Conservation (phyloP, 2,113 vertebrate genomes). For the Capreolus pygargus region DNA sequence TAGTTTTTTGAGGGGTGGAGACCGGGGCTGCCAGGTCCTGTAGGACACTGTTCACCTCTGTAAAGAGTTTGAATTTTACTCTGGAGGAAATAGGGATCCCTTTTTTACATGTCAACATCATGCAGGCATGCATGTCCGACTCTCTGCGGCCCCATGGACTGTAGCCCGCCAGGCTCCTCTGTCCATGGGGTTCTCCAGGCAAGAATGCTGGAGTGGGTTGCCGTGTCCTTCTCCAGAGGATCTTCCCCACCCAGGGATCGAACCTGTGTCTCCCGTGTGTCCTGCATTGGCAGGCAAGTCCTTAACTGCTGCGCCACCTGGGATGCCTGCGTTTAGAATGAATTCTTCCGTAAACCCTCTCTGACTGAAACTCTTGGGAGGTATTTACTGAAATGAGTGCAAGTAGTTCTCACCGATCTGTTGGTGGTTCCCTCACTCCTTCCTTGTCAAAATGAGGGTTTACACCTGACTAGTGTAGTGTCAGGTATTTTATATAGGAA, state of each 20-base stretch:
- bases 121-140: fast-evolving
- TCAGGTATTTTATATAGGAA: background rate
- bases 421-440: background rate
- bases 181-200: background rate
- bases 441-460: background rate
- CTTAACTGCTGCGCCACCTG: background rate
- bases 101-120: background rate
- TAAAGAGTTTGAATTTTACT: background rate
- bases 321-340: background rate
- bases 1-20: background rate
- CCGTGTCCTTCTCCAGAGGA: background rate
- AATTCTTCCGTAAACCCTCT: background rate
- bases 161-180: background rate
- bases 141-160: background rate
- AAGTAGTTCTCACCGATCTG: background rate
- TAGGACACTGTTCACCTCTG: background rate
- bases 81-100: background rate
- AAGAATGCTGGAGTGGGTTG: background rate
- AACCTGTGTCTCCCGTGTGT: background rate
- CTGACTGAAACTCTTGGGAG: background rate
- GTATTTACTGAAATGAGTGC: background rate
- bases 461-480: background rate
- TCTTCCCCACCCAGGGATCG: background rate
- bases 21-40: background rate
- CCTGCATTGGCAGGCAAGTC: background rate